Percentiles rank a stretch among this genome's conserved stretches.
Conservation (phyloP, 2,888 invertebrate genomes). For the Melanargia galathea region DNA sequence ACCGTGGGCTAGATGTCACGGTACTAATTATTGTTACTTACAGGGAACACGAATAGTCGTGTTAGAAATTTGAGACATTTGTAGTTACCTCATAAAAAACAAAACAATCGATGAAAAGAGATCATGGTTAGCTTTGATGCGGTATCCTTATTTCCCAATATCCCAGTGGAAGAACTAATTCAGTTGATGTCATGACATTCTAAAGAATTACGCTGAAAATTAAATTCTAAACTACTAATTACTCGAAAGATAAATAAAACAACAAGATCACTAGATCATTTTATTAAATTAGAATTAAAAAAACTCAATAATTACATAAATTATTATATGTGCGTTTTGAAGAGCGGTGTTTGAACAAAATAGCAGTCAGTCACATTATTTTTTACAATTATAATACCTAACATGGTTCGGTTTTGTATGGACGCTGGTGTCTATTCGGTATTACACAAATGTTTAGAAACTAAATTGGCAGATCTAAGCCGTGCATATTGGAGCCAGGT, state of each 20-base stretch:
- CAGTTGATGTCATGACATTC: no score
- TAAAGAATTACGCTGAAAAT: no score
- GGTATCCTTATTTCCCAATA: no score
- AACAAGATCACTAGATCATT: slow-evolving; percentile 66
- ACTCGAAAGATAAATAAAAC: slow-evolving; percentile 43
- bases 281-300: slow-evolving; percentile 77
- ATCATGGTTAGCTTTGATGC: no score
- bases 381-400: slow-evolving; percentile 56
- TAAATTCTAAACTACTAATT: no score
- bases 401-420: slow-evolving; percentile 63
- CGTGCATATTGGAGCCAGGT: not conserved
- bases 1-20: no score
- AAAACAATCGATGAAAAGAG: no score
- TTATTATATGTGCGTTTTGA: slow-evolving; percentile 70
- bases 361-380: slow-evolving; percentile 54
- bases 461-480: not conserved
- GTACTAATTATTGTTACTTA: no score
- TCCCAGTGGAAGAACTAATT: no score
- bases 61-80: no score
- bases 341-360: slow-evolving; percentile 63
- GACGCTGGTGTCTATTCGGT: slow-evolving; percentile 44
- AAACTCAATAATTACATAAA: slow-evolving; percentile 77
- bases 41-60: no score
- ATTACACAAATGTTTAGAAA: not conserved
- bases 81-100: no score